phyloP scores from a whole-genome alignment of 2,888 invertebrate species.

The Drosophila eohydei region DNA sequence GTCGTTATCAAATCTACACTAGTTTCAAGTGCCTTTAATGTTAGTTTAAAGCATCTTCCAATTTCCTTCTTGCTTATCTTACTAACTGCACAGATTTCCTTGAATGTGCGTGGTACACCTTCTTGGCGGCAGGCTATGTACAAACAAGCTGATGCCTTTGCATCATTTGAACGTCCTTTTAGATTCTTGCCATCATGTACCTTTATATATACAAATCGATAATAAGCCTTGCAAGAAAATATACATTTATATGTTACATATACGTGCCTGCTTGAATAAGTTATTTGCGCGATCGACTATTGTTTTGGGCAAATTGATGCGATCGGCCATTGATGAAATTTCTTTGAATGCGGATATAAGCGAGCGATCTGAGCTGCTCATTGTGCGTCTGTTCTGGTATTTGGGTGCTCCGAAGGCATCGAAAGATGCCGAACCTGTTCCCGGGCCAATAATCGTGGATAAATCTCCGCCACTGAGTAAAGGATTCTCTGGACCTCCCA shows the following conservation, averaged over 20 bases:
- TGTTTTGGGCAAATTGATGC: conserved; percentile 98
- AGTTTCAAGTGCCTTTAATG: conserved; percentile 97
- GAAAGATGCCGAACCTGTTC: conserved; percentile 92
- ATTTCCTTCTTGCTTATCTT: conserved; percentile 99
- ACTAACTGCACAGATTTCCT: conserved; percentile 99
- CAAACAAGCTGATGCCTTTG: conserved; percentile 98
- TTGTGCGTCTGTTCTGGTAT: conserved; percentile 90
- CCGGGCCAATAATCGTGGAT: conserved; percentile 96
- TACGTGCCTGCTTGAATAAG: conserved; percentile 95
- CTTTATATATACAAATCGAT: conserved; percentile 73
- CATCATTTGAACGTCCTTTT: conserved; percentile 98
- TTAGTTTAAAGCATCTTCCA: conserved; percentile 98
- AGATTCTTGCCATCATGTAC: conserved; percentile 97
- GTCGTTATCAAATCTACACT: conserved; percentile 99
- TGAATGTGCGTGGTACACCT: conserved; percentile 99
- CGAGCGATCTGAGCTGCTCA: conserved; percentile 98
- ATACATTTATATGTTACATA: neutral
- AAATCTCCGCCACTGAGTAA: conserved; percentile 97
- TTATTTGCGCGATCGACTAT: conserved; percentile 98
- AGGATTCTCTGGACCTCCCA: conserved; percentile 99
- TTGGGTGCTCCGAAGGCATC: conserved; percentile 93
- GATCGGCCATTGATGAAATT: conserved; percentile 98
- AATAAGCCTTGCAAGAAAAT: too few species aligned
- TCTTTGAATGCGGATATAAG: conserved; percentile 98
- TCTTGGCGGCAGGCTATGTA: conserved; percentile 99